A percentile compares a stretch with the other conserved stretches of the same genome.
These are phyloP conservation scores for Camponotus pennsylvanicus DNA, from an alignment of 1,140 invertebrate genomes.

Conservation along the genomic window DNA sequence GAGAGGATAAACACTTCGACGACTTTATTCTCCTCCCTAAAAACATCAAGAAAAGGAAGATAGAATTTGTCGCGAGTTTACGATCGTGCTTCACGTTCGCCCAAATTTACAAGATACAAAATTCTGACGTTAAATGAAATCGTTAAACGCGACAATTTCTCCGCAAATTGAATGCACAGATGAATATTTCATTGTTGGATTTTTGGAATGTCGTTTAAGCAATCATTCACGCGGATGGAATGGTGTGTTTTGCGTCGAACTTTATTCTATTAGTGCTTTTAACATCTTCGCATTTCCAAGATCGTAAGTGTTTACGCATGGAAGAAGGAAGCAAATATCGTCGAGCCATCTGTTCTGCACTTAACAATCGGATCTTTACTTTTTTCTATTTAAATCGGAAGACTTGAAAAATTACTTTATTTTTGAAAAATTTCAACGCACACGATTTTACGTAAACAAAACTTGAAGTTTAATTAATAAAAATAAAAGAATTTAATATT, in stretches of 20 bases:
- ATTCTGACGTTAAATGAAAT: slow-evolving; percentile 38
- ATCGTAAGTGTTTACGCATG: not conserved
- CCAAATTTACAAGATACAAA: slow-evolving; percentile 9
- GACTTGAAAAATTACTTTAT: no score
- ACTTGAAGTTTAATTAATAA: not conserved
- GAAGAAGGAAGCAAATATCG: not conserved
- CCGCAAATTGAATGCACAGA: not conserved
- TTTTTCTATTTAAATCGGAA: not conserved
- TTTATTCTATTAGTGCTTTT: not conserved
- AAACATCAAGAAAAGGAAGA: slow-evolving; percentile 13
- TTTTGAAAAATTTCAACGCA: not conserved
- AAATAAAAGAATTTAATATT: not conserved
- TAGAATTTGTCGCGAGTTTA: slow-evolving; percentile 25
- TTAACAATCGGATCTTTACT: not conserved
- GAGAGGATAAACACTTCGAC: slow-evolving; percentile 45
- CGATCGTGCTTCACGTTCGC: slow-evolving; percentile 8
- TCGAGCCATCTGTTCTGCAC: no score
- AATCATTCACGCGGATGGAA: not conserved
- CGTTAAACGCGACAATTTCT: slow-evolving; percentile 36
- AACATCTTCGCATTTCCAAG: not conserved
- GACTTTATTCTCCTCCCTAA: slow-evolving; percentile 54
- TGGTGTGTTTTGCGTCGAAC: not conserved
- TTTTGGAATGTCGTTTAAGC: slow-evolving; percentile 6
- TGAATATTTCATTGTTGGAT: not conserved
- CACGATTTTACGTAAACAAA: not conserved